These are phyloP conservation scores for Drosophila kanapiae DNA, from an alignment of 1,140 invertebrate genomes.

Conservation along the genomic window DNA sequence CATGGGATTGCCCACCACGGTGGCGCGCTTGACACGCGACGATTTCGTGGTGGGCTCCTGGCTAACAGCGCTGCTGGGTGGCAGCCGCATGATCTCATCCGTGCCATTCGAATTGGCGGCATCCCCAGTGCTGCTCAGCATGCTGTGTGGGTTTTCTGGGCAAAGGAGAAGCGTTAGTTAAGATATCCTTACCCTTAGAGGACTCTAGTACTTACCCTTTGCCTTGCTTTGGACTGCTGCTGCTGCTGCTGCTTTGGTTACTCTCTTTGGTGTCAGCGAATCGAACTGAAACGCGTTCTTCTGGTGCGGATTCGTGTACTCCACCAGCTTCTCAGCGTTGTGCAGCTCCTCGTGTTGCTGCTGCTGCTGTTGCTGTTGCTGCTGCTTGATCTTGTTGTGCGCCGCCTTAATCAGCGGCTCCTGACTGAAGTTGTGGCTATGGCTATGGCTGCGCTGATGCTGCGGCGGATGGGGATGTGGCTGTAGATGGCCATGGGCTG, in stretches of 20 bases:
- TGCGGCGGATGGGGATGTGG: conserved; percentile 22
- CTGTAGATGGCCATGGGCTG: conserved; percentile 8
- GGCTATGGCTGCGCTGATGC: conserved; percentile 73
- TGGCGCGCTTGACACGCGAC: conserved; percentile 90
- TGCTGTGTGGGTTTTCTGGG: conserved; percentile 60
- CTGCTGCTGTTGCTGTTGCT: conserved; percentile 58
- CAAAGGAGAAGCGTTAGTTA: too few relatives aligned
- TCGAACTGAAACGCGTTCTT: conserved; percentile 85
- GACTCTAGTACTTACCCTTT: conserved; percentile 19
- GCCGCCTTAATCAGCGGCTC: conserved; percentile 62
- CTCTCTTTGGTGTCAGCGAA: conserved; percentile 83
- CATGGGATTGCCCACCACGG: conserved; percentile 95
- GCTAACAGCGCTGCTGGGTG: conserved; percentile 61
- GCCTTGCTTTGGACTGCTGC: conserved; percentile 34
- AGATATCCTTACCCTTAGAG: too few relatives aligned
- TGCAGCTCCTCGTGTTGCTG: conserved; percentile 74
- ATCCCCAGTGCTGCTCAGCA: conserved; percentile 67
- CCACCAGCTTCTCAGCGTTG: conserved; percentile 84
- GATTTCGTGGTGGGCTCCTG: conserved; percentile 86
- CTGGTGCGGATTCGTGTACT: conserved; percentile 79
- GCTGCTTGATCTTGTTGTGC: conserved; percentile 68
- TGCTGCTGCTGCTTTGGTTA: conserved; percentile 60
- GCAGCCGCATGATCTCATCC: conserved; percentile 71
- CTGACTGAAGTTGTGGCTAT: conserved; percentile 70
- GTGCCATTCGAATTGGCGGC: conserved; percentile 73